Conservation (phyloP, 2,113 vertebrate species). For the Antigone vipio region DNA sequence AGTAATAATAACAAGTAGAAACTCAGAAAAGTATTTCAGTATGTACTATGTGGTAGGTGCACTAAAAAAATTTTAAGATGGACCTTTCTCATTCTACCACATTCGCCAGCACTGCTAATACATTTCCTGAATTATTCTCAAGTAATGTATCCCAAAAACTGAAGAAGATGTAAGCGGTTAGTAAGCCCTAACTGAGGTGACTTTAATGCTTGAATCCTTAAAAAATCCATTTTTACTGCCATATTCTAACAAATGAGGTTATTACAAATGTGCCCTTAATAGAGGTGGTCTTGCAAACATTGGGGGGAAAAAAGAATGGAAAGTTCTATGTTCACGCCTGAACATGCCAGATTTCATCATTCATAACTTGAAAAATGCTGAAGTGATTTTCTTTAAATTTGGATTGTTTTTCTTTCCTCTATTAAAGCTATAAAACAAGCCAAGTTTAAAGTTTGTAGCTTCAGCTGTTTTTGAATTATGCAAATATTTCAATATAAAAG, state of each 20-base stretch:
- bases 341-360: conserved; percentile 55
- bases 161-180: neutral
- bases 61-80: neutral
- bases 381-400: conserved; percentile 46
- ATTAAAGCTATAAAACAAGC: conserved; percentile 56
- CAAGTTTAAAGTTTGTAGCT: conserved; percentile 59
- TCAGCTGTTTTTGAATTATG: conserved; percentile 66
- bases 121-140: neutral
- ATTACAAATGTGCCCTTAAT: conserved; percentile 20
- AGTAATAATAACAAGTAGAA: neutral
- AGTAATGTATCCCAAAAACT: neutral
- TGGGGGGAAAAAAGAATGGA: neutral
- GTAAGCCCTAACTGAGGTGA: neutral
- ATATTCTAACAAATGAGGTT: neutral
- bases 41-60: neutral
- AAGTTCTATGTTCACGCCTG: conserved; percentile 13
- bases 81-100: neutral
- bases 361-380: conserved; percentile 50
- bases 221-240: neutral
- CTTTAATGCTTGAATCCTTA: neutral
- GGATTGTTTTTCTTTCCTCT: conserved; percentile 58
- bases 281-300: conserved; percentile 9
- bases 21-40: neutral
- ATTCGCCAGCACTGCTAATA: neutral
- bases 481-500: conserved; percentile 55